Conservation (phyloP, 2,888 invertebrate species). For the Agrotis clavis region DNA sequence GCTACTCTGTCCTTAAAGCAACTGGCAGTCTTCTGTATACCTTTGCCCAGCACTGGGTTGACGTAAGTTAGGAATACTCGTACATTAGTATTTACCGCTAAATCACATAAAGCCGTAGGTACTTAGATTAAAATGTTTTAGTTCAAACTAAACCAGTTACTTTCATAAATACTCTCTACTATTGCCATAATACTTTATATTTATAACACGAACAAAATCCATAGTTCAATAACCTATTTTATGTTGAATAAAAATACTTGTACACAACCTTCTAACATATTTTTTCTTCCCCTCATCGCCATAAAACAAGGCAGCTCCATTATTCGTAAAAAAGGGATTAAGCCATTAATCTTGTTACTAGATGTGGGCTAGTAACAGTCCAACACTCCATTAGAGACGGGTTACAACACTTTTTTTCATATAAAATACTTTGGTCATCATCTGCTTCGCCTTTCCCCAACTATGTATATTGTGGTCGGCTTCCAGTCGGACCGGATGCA, state of each 20-base stretch:
- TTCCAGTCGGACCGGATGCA: too few species aligned
- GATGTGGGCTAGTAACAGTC: slow-evolving; percentile 25
- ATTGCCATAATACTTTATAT: too few species aligned
- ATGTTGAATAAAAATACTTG: not conserved
- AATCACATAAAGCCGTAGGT: too few species aligned
- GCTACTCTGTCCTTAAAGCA: not conserved
- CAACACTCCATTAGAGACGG: slow-evolving; percentile 31
- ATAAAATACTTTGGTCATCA: slow-evolving; percentile 8
- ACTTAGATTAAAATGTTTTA: too few species aligned
- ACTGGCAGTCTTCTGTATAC: too few species aligned
- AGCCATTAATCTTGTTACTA: slow-evolving; percentile 58
- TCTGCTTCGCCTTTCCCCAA: too few species aligned
- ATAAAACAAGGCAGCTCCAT: slow-evolving; percentile 36
- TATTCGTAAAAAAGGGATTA: slow-evolving; percentile 45
- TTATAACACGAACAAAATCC: too few species aligned
- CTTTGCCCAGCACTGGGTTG: too few species aligned
- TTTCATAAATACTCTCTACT: not conserved
- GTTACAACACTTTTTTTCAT: slow-evolving; percentile 16
- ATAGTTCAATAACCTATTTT: too few species aligned
- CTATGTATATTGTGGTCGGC: too few species aligned
- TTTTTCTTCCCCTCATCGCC: not conserved
- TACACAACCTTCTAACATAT: slow-evolving; percentile 5
- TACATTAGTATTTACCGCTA: too few species aligned
- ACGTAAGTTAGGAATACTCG: too few species aligned
- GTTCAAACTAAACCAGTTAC: not conserved